A percentile compares a stretch with the other conserved stretches of the same genome.
phyloP scores from a whole-genome alignment of 2,888 invertebrate species.

The Vesta saturnalis region DNA sequence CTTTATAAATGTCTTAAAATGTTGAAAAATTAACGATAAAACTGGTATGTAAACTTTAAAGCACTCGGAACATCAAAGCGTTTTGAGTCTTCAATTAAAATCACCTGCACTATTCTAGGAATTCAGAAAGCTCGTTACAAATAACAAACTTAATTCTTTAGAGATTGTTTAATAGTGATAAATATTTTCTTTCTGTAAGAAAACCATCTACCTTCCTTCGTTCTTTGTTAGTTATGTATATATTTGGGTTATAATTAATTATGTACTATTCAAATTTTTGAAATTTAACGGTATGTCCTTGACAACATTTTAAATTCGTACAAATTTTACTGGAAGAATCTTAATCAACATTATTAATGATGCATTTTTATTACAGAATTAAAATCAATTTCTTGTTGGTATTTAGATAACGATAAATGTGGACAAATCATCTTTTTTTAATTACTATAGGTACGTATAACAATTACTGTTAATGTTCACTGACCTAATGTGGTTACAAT shows the following conservation, averaged over 20 bases:
- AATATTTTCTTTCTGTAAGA: slow-evolving; percentile 24
- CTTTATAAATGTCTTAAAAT: background rate
- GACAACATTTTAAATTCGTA: too few species aligned
- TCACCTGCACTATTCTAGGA: slow-evolving; percentile 29
- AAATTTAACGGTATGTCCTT: background rate
- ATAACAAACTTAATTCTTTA: slow-evolving; percentile 35
- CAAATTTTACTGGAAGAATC: background rate
- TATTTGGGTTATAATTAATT: background rate
- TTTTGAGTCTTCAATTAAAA: slow-evolving; percentile 32
- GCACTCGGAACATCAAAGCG: slow-evolving; percentile 31
- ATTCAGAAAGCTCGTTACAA: slow-evolving; percentile 30
- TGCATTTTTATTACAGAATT: background rate
- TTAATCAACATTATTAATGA: background rate
- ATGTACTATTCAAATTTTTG: background rate
- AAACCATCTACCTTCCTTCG: background rate
- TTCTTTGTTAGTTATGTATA: background rate
- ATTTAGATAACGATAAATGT: background rate
- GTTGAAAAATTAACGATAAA: slow-evolving; percentile 24
- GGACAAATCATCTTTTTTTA: background rate
- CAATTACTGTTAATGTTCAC: background rate
- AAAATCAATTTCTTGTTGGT: background rate
- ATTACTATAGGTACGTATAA: too few species aligned
- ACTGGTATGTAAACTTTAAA: slow-evolving; percentile 28
- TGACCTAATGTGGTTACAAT: background rate
- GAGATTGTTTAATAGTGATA: slow-evolving; percentile 29